Evolutionary conservation across 2,113 vertebrate species (phyloP), one percentile per base, ranked within the genome.

Genomic region (Corythornis cristatus): DNA sequence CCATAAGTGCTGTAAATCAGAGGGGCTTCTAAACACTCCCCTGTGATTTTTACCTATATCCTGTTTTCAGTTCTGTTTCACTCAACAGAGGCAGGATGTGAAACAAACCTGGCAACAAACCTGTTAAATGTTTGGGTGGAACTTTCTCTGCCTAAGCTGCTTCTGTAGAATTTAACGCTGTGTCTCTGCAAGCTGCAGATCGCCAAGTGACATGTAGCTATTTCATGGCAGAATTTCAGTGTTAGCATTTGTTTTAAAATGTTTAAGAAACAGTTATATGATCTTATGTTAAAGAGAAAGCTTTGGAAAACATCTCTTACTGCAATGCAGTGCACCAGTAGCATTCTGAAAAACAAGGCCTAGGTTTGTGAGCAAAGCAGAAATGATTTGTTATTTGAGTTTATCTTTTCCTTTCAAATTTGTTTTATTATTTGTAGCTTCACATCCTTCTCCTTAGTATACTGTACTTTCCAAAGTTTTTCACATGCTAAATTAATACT

Each of bases 81-180:
- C 68, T 78, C 84, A 62, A 57, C 93, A 95, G 92, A 91, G 95
- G 88, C 93, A 95, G 96, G 97, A 95, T 95, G 70, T 94, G 95
- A 82, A 68, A 82, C 66, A 79, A 61, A 79, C 37, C 50, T 91
- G 97, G 86, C 82, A 93, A 65, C 82, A 90, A 53, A 86, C n/a
- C 90, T 61, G 37, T 74, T 86, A 77, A 75, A 86, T 74, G 16
- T 90, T 94, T 90, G 56, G 31, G 80, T 74, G 80, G 48, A 88
- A 78, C 64, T 75, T 74, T 83, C 76, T 82, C 72, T 89, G 70
- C 83, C 40, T 35, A 45, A 21, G 56, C 37, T n/a, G 35, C 57
- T 50, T 42, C 40, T 58, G 21, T 9, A 56, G 23, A 45, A 18
- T 42, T 22, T 22, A 61, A 31, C 42, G 57, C 71, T 54, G 15